These are phyloP conservation scores for Troides oblongomaculatus DNA, from an alignment of 2,888 invertebrate genomes.

Conservation along the genomic window DNA sequence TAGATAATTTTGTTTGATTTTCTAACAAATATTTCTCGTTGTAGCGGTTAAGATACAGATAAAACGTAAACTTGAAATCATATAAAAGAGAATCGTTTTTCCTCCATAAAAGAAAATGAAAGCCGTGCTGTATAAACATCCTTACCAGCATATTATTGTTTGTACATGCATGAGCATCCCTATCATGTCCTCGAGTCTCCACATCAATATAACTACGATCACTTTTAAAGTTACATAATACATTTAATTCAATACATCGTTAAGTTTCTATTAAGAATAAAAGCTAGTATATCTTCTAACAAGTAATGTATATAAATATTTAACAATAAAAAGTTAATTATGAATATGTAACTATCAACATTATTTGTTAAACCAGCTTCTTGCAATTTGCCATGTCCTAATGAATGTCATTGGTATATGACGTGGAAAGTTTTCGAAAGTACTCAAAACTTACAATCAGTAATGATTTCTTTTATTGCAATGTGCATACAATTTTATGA, in stretches of 20 bases:
- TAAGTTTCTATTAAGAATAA: too few relatives aligned
- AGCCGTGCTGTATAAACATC: too few relatives aligned
- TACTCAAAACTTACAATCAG: slow-evolving; percentile 13
- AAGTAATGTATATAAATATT: background rate
- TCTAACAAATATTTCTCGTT: background rate
- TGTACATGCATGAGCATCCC: too few relatives aligned
- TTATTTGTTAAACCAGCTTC: background rate
- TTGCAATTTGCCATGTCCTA: background rate
- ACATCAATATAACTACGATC: too few relatives aligned
- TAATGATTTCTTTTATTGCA: slow-evolving; percentile 26
- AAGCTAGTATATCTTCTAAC: too few relatives aligned
- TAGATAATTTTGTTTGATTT: background rate
- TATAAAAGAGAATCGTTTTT: background rate
- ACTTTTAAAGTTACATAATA: too few relatives aligned
- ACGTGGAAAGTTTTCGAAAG: slow-evolving; percentile 28
- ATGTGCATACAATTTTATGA: slow-evolving; percentile 23
- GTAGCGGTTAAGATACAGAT: background rate
- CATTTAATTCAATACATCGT: too few relatives aligned
- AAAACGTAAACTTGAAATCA: background rate
- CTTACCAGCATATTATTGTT: too few relatives aligned
- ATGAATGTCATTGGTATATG: slow-evolving; percentile 2
- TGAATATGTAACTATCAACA: background rate
- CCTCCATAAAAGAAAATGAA: too few relatives aligned
- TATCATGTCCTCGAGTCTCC: too few relatives aligned
- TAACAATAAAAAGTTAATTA: background rate